These are phyloP conservation scores for Anagyrus pseudococci DNA, from an alignment of 2,888 invertebrate species.

Conservation along the genomic window DNA sequence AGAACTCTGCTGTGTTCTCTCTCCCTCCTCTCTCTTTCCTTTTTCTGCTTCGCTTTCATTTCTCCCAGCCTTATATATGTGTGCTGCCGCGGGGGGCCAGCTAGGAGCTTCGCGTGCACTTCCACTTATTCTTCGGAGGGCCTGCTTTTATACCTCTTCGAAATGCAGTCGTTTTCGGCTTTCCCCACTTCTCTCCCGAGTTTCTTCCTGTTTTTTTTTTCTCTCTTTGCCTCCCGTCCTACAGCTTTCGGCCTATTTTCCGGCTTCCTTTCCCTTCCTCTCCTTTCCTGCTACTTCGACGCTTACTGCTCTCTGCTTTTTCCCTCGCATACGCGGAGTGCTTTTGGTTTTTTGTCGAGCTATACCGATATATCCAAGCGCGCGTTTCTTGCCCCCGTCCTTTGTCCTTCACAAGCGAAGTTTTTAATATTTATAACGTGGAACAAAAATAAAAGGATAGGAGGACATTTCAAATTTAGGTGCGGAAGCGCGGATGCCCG, in stretches of 20 bases:
- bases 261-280: neutral
- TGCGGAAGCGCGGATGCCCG: too few relatives aligned
- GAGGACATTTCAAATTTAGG: too few relatives aligned
- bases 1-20: neutral
- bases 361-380: too few relatives aligned
- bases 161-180: conserved; percentile 1
- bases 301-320: neutral
- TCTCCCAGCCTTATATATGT: too few relatives aligned
- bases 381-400: neutral
- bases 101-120: conserved; percentile 1
- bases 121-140: conserved; percentile 2
- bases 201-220: too few relatives aligned
- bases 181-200: neutral
- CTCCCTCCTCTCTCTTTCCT: too few relatives aligned
- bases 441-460: too few relatives aligned
- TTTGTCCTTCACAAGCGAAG: neutral
- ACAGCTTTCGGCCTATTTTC: conserved; percentile 10
- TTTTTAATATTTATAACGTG: neutral
- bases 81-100: neutral
- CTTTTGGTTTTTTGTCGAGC: too few relatives aligned
- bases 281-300: neutral
- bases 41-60: conserved; percentile 3
- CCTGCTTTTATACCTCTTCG: neutral
- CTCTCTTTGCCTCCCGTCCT: neutral
- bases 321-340: neutral